These are phyloP conservation scores for Hymenopus coronatus DNA, from an alignment of 2,888 invertebrate species.

Conservation along the genomic window DNA sequence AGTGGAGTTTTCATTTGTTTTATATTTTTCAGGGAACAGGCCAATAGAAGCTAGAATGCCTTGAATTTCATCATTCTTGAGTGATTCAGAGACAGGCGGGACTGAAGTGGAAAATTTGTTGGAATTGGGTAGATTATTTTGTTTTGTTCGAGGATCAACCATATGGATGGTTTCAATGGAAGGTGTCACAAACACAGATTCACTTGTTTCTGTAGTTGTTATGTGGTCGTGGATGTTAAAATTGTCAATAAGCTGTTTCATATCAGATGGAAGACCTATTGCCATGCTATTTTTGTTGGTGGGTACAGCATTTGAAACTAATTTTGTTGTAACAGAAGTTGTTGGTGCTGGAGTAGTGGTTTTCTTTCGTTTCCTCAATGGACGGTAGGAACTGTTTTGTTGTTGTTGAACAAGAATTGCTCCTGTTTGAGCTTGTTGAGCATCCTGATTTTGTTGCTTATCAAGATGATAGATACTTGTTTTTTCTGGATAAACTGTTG, in stretches of 20 bases:
- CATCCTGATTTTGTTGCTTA: background rate
- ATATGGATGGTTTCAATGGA: background rate
- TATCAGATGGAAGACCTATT: slow-evolving; percentile 2
- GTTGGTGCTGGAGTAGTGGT: background rate
- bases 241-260: background rate
- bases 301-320: background rate
- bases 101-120: background rate
- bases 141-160: background rate
- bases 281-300: background rate
- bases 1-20: slow-evolving; percentile 22
- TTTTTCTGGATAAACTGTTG: slow-evolving; percentile 6
- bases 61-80: slow-evolving; percentile 45
- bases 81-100: slow-evolving; percentile 37
- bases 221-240: slow-evolving; percentile 6
- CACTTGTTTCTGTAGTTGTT: background rate
- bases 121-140: background rate
- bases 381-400: background rate
- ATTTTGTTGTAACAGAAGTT: background rate
- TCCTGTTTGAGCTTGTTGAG: background rate
- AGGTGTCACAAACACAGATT: background rate
- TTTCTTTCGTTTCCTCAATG: background rate
- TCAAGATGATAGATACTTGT: background rate
- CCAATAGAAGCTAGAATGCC: slow-evolving; percentile 50
- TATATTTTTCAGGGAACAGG: slow-evolving; percentile 40
- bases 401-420: background rate